Evolutionary conservation across 2,113 vertebrate genomes (phyloP), one percentile per base, ranked within the genome.

Genomic region (Myotis brandtii): DNA sequence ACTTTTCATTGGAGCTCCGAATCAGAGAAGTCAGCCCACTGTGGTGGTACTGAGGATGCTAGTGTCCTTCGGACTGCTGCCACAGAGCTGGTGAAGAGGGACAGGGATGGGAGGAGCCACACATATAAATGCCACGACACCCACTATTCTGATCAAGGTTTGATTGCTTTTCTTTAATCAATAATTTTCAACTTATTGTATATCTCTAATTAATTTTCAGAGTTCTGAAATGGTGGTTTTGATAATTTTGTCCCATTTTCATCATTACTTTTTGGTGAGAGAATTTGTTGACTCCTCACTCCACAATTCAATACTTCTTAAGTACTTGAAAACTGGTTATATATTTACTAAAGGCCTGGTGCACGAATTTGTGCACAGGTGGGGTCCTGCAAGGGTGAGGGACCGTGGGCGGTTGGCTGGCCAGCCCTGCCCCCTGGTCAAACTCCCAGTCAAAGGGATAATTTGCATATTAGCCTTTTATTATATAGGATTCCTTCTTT

Each of bases 11-110:
- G 13, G 75, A 73, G 13, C 12, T 73, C 30, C 0, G 1, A 23
- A 21, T 37, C 21, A 43, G 16, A 86, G 37, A 81, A 75, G 32
- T 67, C 23, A 75, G 30, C 12, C 27, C 16, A 82, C 17, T 56
- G 56, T 37, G 4, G 0, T 34, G 43, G 9, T 32, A 73, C 20
- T 14, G 21, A 86, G 23, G 20, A 20, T 30, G 14, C 54, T 34
- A 23, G 30, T n/a, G 16, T 16, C 54, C 27, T 48, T 64, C 25
- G 12, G 20, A 23, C 32, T 75, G 37, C 18, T 20, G 46, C n/a
- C 25, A 9, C 37, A 18, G 73, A 54, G 32, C 3, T 25, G 5
- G 18, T n/a, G 7, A 18, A 48, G 14, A 0, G 6, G 8, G 0
- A 27, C 13, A 23, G 10, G 4, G 13, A 82, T 50, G 5, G 48